phyloP scores from a whole-genome alignment of 2,888 invertebrate species.

The Nasonia oneida region DNA sequence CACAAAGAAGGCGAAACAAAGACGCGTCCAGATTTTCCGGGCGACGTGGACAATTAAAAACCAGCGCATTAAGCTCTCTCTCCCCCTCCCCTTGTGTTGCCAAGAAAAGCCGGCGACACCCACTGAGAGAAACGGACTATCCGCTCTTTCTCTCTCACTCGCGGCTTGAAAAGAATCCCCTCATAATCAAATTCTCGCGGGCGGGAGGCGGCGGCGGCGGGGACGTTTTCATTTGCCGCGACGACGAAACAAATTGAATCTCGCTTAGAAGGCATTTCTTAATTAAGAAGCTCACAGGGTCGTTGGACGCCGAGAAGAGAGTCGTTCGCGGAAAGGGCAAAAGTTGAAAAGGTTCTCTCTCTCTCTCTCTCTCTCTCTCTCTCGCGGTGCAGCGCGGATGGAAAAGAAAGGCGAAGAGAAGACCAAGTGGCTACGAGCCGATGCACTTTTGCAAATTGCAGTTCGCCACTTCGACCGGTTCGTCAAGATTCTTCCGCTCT shows the following conservation, averaged over 20 bases:
- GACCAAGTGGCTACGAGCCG: conserved; percentile 60
- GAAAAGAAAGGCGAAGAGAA: background rate
- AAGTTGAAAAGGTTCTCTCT: conserved; percentile 27
- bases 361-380: no score
- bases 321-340: conserved; percentile 12
- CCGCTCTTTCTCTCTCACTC: background rate
- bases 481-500: conserved; percentile 59
- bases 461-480: conserved; percentile 64
- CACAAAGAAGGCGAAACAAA: background rate
- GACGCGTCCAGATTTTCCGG: conserved; percentile 25
- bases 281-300: conserved; percentile 67
- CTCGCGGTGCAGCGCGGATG: no score
- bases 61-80: conserved; percentile 21
- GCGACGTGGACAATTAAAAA: conserved; percentile 47
- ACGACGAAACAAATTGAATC: conserved; percentile 66
- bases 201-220: background rate
- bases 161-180: conserved; percentile 54
- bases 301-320: conserved; percentile 17
- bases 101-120: background rate
- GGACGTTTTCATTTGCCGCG: conserved; percentile 66
- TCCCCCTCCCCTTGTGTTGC: background rate
- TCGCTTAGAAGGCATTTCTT: conserved; percentile 69
- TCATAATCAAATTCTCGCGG: conserved; percentile 59
- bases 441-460: conserved; percentile 71
- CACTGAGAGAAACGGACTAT: background rate